A percentile compares a stretch with the other conserved stretches of the same genome.
Evolutionary conservation across 2,888 invertebrate species (phyloP).

Genomic region (Rhagonycha fulva): DNA sequence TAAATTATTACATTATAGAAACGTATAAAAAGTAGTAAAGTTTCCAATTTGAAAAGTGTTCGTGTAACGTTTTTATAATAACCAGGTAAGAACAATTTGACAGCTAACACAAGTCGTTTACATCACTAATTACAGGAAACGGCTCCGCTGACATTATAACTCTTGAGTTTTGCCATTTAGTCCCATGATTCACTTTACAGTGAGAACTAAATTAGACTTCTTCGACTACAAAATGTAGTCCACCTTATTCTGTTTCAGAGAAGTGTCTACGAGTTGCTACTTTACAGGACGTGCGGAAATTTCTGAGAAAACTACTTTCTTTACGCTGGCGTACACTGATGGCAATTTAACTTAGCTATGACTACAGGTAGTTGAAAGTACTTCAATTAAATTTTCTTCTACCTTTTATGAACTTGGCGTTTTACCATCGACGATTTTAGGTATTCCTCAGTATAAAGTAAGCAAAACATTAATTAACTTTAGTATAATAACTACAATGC

Average conservation of each 20-base stretch:
- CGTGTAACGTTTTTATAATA: constrained; percentile 14
- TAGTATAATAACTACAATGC: too few relatives aligned
- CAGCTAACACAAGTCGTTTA: constrained; percentile 24
- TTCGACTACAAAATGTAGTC: background rate
- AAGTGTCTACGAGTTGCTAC: background rate
- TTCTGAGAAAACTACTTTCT: constrained; percentile 4
- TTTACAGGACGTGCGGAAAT: constrained; percentile 11
- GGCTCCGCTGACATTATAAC: constrained; percentile 21
- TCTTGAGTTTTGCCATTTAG: constrained; percentile 31
- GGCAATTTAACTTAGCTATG: constrained; percentile 25
- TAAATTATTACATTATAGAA: background rate
- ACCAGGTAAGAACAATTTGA: constrained; percentile 29
- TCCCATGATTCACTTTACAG: constrained; percentile 25
- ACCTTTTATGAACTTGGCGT: constrained; percentile 11
- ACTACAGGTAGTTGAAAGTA: constrained; percentile 26
- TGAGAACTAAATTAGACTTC: constrained; percentile 21
- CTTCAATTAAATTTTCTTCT: constrained; percentile 18
- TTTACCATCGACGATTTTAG: background rate
- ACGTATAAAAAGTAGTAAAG: too few relatives aligned
- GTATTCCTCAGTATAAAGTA: background rate
- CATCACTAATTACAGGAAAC: constrained; percentile 23
- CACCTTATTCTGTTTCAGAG: constrained; percentile 1
- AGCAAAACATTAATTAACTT: background rate
- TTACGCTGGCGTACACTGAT: constrained; percentile 13
- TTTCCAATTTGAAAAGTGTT: constrained; percentile 6